These are phyloP conservation scores for Ceyx cyanopectus DNA, from an alignment of 2,113 vertebrate species.

Conservation along the genomic window DNA sequence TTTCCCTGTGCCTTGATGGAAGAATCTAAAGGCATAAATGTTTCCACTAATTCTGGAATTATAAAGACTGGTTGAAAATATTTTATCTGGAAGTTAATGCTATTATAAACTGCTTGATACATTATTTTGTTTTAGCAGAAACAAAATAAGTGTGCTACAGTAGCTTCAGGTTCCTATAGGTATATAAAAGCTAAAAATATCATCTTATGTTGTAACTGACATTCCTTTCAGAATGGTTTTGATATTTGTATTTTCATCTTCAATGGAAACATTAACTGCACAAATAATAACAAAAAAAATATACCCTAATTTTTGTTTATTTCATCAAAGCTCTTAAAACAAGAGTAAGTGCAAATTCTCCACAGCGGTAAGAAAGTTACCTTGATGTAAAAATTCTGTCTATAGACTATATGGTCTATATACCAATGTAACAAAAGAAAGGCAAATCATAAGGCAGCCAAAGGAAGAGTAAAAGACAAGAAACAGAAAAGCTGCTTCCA, in stretches of 20 bases:
- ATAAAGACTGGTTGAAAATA: slow-evolving; percentile 56
- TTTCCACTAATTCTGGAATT: slow-evolving; percentile 67
- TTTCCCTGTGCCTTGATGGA: slow-evolving; percentile 73
- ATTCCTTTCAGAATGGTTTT: background rate
- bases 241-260: background rate
- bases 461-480: background rate
- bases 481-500: background rate
- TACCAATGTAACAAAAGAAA: background rate
- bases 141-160: background rate
- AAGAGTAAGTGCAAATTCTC: background rate
- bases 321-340: background rate
- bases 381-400: background rate
- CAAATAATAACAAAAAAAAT: background rate
- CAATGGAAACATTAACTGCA: background rate
- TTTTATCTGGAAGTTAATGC: slow-evolving; percentile 20
- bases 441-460: background rate
- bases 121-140: background rate
- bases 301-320: background rate
- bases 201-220: background rate
- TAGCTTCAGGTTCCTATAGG: background rate
- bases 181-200: background rate
- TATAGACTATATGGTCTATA: background rate
- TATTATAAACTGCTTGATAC: slow-evolving; percentile 31
- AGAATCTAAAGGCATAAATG: slow-evolving; percentile 74
- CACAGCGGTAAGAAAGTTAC: background rate